Evolutionary conservation across 2,113 vertebrate genomes (phyloP), one percentile per base, ranked within the genome.

Genomic region (Oncorhynchus tshawytscha): DNA sequence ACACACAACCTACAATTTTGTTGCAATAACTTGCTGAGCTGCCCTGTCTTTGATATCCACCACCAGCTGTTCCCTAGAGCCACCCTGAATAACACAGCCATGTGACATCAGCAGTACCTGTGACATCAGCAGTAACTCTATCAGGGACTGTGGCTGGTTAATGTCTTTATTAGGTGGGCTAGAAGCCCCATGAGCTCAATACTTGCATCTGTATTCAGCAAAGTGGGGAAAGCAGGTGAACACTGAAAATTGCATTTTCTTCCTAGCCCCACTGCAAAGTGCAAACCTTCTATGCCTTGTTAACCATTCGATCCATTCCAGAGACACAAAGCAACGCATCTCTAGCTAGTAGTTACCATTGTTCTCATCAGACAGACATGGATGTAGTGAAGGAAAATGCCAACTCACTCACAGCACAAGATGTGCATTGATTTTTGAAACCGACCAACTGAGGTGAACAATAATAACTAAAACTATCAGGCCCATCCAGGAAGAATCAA

Each of bases 301-400:
- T n/a, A 45, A 5, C 0, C 25, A 59, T 31, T 72, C n/a, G 45
- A 70, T 24, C 54, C 54, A 72, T 49, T 67, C 57, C 65, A 34
- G 15, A 39, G 59, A 62, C 72, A 45, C 9, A 75, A 74, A 73
- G 54, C 22, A 72, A 59, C 18, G 51, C 8, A 60, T 8, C 27
- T 22, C 29, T 69, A 45, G 54, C 54, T 20, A 20, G 15, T 57
- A 22, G 4, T 29, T 71, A 59, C 27, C 27, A 59, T 73, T 51
- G 16, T 71, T 15, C 16, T 65, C 48, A 51, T 69, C 29, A 39
- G 39, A 25, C 9, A 45, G 39, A 45, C 12, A 65, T 12, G 24
- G 8, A 11, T 65, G 62, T 12, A 27, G 62, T 13, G 24, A 29
- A 18, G 24, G 27, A 31, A 67, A 29, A 31, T 18, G 54, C 16